These are phyloP conservation scores for Maconellicoccus hirsutus DNA, from an alignment of 1,140 invertebrate species.

Conservation along the genomic window DNA sequence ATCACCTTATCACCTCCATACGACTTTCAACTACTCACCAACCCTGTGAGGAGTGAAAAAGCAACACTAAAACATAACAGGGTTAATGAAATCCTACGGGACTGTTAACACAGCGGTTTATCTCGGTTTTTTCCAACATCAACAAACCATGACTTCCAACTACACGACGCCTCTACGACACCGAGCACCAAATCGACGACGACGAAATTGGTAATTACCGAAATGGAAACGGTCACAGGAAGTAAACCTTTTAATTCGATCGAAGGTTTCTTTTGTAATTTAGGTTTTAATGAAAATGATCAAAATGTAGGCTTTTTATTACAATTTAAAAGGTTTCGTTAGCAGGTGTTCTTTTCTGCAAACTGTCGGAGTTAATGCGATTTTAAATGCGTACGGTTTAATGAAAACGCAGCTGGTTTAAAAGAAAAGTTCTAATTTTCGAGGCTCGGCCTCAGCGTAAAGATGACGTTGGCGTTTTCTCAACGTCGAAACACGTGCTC, in stretches of 20 bases:
- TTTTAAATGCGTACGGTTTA: constrained; percentile 4
- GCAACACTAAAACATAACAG: neutral
- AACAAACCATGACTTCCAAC: neutral
- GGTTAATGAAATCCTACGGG: neutral
- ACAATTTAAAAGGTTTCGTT: constrained; percentile 1
- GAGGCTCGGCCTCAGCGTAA: no score
- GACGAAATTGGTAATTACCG: neutral
- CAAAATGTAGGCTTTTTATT: neutral
- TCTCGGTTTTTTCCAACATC: neutral
- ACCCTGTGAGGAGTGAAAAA: no score
- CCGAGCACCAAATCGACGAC: no score
- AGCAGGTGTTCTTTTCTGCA: neutral
- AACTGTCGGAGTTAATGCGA: constrained; percentile 2
- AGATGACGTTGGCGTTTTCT: no score
- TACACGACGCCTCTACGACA: no score
- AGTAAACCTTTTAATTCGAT: neutral
- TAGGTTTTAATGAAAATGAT: neutral
- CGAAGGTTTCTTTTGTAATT: neutral
- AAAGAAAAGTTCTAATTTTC: no score
- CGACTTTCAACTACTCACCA: no score
- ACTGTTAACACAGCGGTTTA: neutral
- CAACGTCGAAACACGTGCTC: no score
- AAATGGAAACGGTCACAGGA: neutral
- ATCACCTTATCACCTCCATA: no score
- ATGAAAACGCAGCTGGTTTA: neutral